phyloP scores from a whole-genome alignment of 2,113 vertebrate species.

The Passer domesticus region DNA sequence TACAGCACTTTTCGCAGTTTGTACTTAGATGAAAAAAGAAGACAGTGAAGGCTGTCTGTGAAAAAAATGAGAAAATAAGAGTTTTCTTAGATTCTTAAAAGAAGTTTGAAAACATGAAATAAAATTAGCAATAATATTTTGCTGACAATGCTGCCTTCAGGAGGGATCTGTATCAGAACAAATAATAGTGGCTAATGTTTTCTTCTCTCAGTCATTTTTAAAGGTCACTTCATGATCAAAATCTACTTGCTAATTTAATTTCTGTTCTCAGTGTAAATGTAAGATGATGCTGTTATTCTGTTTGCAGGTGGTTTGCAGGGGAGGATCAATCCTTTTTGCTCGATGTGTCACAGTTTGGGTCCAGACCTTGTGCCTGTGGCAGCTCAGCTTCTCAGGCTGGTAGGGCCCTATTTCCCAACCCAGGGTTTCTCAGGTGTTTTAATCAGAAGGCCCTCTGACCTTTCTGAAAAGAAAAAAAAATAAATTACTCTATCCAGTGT shows the following conservation, averaged over 20 bases:
- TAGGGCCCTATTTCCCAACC: background rate
- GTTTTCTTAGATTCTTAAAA: constrained; percentile 16
- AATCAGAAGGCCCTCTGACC: background rate
- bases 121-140: constrained; percentile 48
- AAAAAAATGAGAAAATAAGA: constrained; percentile 1
- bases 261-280: constrained; percentile 24
- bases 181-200: constrained; percentile 9
- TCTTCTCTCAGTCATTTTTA: constrained; percentile 51
- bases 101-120: background rate
- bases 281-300: background rate
- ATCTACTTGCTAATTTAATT: constrained; percentile 57
- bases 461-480: background rate
- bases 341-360: background rate
- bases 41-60: background rate
- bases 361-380: background rate
- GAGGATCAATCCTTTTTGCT: background rate
- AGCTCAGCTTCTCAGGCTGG: background rate
- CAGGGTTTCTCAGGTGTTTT: background rate
- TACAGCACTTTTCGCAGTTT: background rate
- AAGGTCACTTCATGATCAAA: constrained; percentile 65
- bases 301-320: background rate
- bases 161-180: constrained; percentile 11
- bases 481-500: background rate
- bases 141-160: constrained; percentile 15
- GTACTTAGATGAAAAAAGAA: background rate